Evolutionary conservation across 2,113 vertebrate genomes (phyloP).

Genomic region (Cololabis saira): DNA sequence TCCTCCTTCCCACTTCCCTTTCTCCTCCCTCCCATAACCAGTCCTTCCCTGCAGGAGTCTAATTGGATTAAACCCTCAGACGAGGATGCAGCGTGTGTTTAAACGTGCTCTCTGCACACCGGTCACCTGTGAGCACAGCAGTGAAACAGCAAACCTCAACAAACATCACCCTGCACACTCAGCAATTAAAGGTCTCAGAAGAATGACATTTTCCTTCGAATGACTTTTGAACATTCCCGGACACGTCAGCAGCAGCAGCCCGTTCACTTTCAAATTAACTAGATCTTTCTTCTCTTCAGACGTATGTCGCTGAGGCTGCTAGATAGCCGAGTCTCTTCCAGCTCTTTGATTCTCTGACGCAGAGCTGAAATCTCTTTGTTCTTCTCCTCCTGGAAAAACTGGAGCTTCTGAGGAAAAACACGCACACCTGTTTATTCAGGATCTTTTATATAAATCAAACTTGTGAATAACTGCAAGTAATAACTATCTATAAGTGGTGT

Average conservation of each 20-base stretch:
- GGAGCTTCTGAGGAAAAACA: constrained; percentile 63
- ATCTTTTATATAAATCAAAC: no score
- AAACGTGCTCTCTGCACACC: constrained; percentile 24
- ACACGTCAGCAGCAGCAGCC: neutral
- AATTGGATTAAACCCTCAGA: constrained; percentile 67
- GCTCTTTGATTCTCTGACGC: constrained; percentile 69
- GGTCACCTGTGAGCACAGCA: constrained; percentile 17
- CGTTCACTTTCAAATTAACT: constrained; percentile 1
- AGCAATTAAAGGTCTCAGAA: neutral
- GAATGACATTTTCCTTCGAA: neutral
- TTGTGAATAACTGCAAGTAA: no score
- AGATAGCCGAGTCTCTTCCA: constrained; percentile 57
- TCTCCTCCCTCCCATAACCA: neutral
- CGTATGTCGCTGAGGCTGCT: neutral
- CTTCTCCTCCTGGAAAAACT: constrained; percentile 73
- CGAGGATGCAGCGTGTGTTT: constrained; percentile 11
- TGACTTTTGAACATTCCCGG: constrained; percentile 1
- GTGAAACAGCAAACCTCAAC: neutral
- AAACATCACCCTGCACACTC: neutral
- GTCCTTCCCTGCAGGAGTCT: constrained; percentile 10
- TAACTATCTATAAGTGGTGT: no score
- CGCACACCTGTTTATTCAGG: neutral
- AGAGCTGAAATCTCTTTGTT: constrained; percentile 61
- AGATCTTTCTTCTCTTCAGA: constrained; percentile 56
- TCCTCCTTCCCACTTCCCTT: neutral